These are phyloP conservation scores for Diglossa brunneiventris DNA, from an alignment of 2,113 vertebrate genomes.

Conservation along the genomic window DNA sequence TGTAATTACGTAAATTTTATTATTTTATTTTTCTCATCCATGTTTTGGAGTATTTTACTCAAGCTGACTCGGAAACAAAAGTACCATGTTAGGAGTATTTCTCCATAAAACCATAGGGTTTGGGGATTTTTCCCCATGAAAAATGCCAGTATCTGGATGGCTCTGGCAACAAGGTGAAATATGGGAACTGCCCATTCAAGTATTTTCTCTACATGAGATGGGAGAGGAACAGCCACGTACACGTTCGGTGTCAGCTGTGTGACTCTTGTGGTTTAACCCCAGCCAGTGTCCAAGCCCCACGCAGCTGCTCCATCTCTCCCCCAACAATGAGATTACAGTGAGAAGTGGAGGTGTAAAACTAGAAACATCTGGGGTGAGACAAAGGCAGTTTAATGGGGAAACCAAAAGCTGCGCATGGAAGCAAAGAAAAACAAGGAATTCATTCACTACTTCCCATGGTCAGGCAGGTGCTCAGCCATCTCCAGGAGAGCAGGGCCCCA, in stretches of 20 bases:
- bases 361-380: background rate
- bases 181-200: background rate
- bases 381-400: too few species aligned
- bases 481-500: background rate
- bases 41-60: background rate
- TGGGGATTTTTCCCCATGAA: background rate
- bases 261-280: background rate
- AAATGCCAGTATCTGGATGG: background rate
- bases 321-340: background rate
- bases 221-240: background rate
- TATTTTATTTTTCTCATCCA: background rate
- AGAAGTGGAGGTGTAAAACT: background rate
- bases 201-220: background rate
- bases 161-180: background rate
- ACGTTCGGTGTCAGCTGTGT: background rate
- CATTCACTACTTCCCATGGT: background rate
- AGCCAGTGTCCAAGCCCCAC: background rate
- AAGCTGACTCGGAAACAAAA: background rate
- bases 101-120: background rate
- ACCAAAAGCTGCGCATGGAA: background rate
- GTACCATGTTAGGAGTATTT: background rate
- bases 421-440: background rate
- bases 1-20: background rate
- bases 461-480: background rate
- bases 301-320: fast-evolving